A percentile compares a stretch with the other conserved stretches of the same genome.
Conservation (phyloP, 2,797 vertebrate genomes). For the Petrocephalus sullivani region DNA sequence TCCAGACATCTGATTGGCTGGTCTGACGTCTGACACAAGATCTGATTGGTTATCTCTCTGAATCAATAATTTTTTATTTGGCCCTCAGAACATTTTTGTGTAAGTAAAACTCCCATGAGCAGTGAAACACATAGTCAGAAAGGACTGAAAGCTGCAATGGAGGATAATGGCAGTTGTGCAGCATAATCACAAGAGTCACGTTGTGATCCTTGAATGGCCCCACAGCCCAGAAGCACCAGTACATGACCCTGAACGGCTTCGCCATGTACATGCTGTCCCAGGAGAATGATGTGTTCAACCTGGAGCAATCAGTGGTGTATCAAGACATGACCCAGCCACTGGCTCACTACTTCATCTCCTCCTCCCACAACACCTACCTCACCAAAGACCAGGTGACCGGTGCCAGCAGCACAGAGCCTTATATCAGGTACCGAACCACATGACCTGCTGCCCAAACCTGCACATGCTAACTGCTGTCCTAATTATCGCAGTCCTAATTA, state of each 20-base stretch:
- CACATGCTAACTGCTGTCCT: neutral
- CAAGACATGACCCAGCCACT: slow-evolving; percentile 89
- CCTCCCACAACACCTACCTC: slow-evolving; percentile 83
- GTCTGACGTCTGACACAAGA: too few species aligned
- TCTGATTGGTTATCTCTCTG: too few species aligned
- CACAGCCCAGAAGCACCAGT: slow-evolving; percentile 63
- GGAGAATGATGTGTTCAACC: slow-evolving; percentile 79
- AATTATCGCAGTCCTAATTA: neutral
- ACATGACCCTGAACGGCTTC: slow-evolving; percentile 91
- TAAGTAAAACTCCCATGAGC: too few species aligned
- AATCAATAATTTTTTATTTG: too few species aligned
- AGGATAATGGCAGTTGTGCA: neutral
- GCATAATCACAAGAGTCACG: neutral
- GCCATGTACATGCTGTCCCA: slow-evolving; percentile 88
- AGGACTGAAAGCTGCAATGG: neutral
- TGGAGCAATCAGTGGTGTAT: slow-evolving; percentile 64
- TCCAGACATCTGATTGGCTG: too few species aligned
- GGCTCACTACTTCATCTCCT: slow-evolving; percentile 85
- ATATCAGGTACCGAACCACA: slow-evolving; percentile 68
- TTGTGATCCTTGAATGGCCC: neutral
- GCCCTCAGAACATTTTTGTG: too few species aligned
- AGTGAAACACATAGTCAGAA: neutral
- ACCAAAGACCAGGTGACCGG: slow-evolving; percentile 87
- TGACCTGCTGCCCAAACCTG: neutral
- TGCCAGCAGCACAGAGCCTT: slow-evolving; percentile 90